Evolutionary conservation across 2,888 invertebrate genomes (phyloP).

Genomic region (Brassicogethes aeneus): DNA sequence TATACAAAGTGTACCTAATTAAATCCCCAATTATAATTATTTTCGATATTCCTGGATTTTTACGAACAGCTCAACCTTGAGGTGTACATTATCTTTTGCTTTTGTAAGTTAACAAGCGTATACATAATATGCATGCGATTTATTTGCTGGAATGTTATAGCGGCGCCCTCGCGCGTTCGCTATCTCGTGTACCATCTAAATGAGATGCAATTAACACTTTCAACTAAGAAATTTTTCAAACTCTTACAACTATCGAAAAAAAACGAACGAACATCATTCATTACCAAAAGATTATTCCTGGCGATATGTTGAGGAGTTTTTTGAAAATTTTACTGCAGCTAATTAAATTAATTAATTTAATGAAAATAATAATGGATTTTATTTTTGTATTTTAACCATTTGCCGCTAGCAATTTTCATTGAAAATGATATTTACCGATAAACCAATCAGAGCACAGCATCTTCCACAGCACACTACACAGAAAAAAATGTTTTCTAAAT

Average conservation of each 20-base stretch:
- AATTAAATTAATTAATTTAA: too few relatives aligned
- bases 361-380: too few relatives aligned
- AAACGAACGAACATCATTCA: conserved; percentile 13
- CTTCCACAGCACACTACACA: too few relatives aligned
- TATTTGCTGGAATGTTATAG: conserved; percentile 27
- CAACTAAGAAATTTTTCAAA: conserved; percentile 21
- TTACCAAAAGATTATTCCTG: conserved; percentile 8
- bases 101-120: conserved; percentile 18
- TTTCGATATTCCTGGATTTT: conserved; percentile 1
- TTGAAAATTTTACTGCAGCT: too few relatives aligned
- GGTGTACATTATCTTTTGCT: conserved; percentile 15
- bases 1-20: neutral
- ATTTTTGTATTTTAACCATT: too few relatives aligned
- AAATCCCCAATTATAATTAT: conserved; percentile 1
- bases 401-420: too few relatives aligned
- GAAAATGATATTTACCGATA: too few relatives aligned
- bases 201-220: conserved; percentile 35
- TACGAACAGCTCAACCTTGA: conserved; percentile 12
- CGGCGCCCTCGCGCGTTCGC: conserved; percentile 27
- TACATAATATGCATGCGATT: conserved; percentile 27
- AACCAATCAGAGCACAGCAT: too few relatives aligned
- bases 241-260: conserved; percentile 11
- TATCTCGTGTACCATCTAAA: conserved; percentile 31
- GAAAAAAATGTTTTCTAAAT: too few relatives aligned
- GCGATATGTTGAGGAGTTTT: neutral